Conservation (phyloP, 2,797 vertebrate genomes). For the Phoebastria nigripes region DNA sequence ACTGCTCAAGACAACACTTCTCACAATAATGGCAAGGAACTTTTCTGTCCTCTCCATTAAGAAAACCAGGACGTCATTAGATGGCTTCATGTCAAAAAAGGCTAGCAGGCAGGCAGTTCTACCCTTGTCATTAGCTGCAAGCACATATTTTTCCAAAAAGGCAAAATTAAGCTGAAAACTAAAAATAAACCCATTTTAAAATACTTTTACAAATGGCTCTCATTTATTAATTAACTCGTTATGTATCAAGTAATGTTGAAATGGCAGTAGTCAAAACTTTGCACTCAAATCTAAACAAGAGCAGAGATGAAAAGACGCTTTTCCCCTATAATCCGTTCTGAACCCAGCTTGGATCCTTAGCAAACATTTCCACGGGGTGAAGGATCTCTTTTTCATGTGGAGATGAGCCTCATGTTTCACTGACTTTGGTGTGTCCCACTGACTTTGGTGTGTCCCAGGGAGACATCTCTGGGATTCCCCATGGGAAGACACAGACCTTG, state of each 20-base stretch:
- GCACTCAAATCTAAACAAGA: constrained; percentile 8
- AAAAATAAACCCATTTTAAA: constrained; percentile 20
- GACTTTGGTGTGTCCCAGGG: not conserved
- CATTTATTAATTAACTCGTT: not conserved
- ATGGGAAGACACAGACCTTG: not conserved
- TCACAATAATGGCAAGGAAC: not conserved
- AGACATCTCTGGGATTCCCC: not conserved
- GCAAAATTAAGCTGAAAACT: constrained; percentile 33
- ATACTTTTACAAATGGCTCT: not conserved
- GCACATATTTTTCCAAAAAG: not conserved
- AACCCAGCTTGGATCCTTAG: not conserved
- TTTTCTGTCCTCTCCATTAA: not conserved
- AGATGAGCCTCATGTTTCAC: not conserved
- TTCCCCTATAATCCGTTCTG: not conserved
- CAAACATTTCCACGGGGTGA: not conserved
- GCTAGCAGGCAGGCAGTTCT: not conserved
- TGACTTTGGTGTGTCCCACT: not conserved
- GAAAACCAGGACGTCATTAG: not conserved
- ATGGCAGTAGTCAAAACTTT: not conserved
- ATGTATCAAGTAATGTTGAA: not conserved
- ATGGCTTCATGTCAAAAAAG: not conserved
- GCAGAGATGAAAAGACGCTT: not conserved
- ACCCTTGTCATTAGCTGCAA: not conserved
- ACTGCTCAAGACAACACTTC: not conserved
- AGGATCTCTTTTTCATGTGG: not conserved